Base-by-base conservation (phyloP, 1,140 invertebrate species). In the Campoletis sonorensis region DNA sequence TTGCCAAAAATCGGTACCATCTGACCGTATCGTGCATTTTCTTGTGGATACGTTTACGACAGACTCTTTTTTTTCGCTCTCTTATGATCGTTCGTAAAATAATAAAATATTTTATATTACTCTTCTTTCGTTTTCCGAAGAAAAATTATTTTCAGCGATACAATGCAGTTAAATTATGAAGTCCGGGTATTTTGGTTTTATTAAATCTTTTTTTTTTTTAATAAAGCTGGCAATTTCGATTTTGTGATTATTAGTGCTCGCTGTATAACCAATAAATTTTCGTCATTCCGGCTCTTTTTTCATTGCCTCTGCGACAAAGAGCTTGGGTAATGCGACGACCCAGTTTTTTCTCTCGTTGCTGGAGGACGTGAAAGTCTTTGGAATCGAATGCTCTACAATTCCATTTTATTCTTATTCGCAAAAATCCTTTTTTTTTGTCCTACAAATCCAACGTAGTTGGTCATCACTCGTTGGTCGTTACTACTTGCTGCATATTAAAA, bases 1-100 rank as follows among this genome's bases (percentile, higher is more conserved):
- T 61, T 80, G 82, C 85, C 85, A 86, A 75, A 45, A 26, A 54
- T 8, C 79, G 21, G 77, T 16, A 15, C 18, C 40, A 18, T 54
- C 72, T 73, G 71, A 51, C 40, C 71, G 71, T 73, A n/a, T 51
- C 40, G 72, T 75, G 72, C 30, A 75, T 75, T 58, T 27, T 67
- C 61, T 26, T 26, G 61, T 26, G 23, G 61, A 67, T 67, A 54
- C n/a, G 61, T 45, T 40, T 71, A 45, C 7, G 45, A 71, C 40
- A 27, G 18, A 70, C 21, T 68, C 13, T 71, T 51, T 30, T 51
- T 37, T 64, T 70, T 10, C n/a, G 0, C 21, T 45, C 68, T 79
- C 10, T 49, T 45, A 15, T 1, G 13, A 11, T 45, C 2, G 40
- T 45, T 45, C 40, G 13, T 45, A 45, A 45, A 45, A 33, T 10